These are phyloP conservation scores for Drosophila obscura DNA, from an alignment of 1,140 invertebrate species.

Conservation along the genomic window DNA sequence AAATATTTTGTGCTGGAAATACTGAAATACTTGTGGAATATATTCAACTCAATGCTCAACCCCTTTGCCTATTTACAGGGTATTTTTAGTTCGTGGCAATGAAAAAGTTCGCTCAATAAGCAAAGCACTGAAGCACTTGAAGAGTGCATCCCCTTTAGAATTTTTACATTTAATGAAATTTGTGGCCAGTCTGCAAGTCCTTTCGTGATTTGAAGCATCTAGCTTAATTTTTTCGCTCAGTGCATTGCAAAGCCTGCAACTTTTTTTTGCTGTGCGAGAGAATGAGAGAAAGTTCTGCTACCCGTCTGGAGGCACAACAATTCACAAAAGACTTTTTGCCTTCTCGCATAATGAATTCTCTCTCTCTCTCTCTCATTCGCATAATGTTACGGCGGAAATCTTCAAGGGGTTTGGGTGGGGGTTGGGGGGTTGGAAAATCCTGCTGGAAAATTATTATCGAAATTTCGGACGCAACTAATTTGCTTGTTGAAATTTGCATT, in stretches of 20 bases:
- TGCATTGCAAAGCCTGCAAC: slow-evolving; percentile 41
- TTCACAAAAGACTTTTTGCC: slow-evolving; percentile 35
- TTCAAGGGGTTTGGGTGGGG: neutral
- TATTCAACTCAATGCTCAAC: too few relatives aligned
- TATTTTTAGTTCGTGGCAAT: slow-evolving; percentile 10
- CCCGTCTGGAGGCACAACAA: slow-evolving; percentile 51
- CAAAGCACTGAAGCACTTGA: slow-evolving; percentile 65
- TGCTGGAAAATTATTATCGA: slow-evolving; percentile 33
- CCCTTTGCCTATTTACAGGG: slow-evolving; percentile 1
- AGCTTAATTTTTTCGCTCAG: slow-evolving; percentile 37
- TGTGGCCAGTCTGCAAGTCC: slow-evolving; percentile 23
- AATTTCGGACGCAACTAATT: slow-evolving; percentile 62
- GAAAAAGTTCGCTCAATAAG: neutral
- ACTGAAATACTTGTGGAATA: too few relatives aligned
- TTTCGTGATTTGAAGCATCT: slow-evolving; percentile 10
- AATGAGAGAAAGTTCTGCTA: slow-evolving; percentile 12
- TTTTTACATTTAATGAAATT: slow-evolving; percentile 62
- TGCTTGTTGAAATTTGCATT: slow-evolving; percentile 45
- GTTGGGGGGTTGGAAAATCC: neutral
- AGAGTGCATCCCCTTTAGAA: slow-evolving; percentile 13
- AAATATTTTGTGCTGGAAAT: too few relatives aligned
- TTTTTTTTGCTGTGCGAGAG: slow-evolving; percentile 27
- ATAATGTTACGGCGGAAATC: slow-evolving; percentile 1
- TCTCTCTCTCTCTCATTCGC: neutral
- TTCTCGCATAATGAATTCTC: slow-evolving; percentile 33